A percentile compares a stretch with the other conserved stretches of the same genome.
phyloP scores from a whole-genome alignment of 2,888 invertebrate genomes.

The Drosophila affinis region DNA sequence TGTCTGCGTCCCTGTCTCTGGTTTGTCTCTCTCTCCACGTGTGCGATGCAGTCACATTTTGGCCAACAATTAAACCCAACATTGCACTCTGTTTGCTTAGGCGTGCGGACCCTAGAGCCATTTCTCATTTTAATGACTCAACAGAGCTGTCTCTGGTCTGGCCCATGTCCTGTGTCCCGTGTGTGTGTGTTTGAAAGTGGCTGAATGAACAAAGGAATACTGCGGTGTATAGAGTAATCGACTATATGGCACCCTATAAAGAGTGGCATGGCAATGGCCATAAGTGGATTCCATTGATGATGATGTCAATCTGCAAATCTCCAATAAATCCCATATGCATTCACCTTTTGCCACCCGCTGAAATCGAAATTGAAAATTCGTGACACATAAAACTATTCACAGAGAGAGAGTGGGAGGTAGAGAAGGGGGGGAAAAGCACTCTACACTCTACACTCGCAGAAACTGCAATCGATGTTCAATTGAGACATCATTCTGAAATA shows the following conservation, averaged over 20 bases:
- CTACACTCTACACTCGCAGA: conserved; percentile 62
- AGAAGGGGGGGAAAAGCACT: conserved; percentile 42
- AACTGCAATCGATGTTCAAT: conserved; percentile 68
- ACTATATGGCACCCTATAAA: background rate
- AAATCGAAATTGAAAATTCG: conserved; percentile 30
- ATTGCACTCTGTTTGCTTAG: conserved; percentile 64
- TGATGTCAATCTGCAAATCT: conserved; percentile 1
- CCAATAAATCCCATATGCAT: conserved; percentile 28
- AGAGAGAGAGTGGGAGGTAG: background rate
- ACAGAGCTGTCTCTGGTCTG: conserved; percentile 56
- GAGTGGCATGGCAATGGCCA: too few species aligned
- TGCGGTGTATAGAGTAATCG: background rate
- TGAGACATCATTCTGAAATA: conserved; percentile 44
- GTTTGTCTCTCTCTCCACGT: background rate
- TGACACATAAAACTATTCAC: conserved; percentile 31
- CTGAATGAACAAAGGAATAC: conserved; percentile 20
- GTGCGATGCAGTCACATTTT: conserved; percentile 56
- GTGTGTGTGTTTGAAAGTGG: conserved; percentile 37
- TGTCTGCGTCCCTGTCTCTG: too few species aligned
- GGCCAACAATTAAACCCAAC: conserved; percentile 68
- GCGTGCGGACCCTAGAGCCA: conserved; percentile 65
- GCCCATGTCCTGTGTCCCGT: conserved; percentile 32
- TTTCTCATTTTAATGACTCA: conserved; percentile 77
- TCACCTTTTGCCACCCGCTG: conserved; percentile 14
- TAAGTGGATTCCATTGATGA: conserved; percentile 1